Evolutionary conservation across 2,888 invertebrate species (phyloP).

Genomic region (Lasioglossum figueresi): DNA sequence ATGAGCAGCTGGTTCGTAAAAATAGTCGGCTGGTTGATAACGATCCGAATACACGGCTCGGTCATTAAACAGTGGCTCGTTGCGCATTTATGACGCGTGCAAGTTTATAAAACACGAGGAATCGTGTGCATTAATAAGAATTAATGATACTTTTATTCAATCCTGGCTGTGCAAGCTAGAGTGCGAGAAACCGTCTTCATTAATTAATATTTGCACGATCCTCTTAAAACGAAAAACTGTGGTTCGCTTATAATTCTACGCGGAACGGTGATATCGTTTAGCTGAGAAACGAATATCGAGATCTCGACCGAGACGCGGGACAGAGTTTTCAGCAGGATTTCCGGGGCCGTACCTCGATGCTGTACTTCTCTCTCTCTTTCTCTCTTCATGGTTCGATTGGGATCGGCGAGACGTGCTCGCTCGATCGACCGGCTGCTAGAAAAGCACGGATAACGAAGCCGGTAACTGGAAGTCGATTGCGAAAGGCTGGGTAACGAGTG

Average conservation of each 20-base stretch:
- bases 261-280: neutral
- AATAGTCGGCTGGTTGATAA: neutral
- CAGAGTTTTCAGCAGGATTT: neutral
- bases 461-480: slow-evolving; percentile 17
- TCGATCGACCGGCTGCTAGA: neutral
- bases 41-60: neutral
- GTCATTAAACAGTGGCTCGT: neutral
- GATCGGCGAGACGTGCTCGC: slow-evolving; percentile 6
- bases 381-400: slow-evolving; percentile 10
- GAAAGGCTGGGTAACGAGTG: neutral
- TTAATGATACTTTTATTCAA: neutral
- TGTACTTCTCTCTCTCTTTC: neutral
- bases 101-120: too few relatives aligned
- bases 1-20: neutral
- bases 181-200: neutral
- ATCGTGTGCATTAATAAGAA: neutral
- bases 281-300: neutral
- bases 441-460: slow-evolving; percentile 23
- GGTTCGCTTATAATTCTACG: neutral
- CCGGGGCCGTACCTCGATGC: neutral
- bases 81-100: neutral
- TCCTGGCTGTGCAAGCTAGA: neutral
- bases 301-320: neutral
- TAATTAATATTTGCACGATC: neutral
- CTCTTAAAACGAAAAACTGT: neutral